These are phyloP conservation scores for Lasioglossum oenotherae DNA, from an alignment of 2,888 invertebrate species.

Conservation along the genomic window DNA sequence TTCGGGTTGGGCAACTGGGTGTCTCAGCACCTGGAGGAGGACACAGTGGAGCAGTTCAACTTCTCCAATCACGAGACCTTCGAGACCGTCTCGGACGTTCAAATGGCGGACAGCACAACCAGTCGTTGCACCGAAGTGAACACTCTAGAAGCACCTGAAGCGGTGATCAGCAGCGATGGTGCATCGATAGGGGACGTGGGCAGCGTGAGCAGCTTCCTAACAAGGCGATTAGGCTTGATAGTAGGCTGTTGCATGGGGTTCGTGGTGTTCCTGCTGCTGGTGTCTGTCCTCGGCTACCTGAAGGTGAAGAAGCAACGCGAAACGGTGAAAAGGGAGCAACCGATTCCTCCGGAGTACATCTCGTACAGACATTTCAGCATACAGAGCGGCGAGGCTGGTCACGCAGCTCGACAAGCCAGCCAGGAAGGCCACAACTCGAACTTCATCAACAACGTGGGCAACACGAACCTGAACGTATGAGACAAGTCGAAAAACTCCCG, in stretches of 20 bases:
- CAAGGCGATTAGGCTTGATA: slow-evolving; percentile 92
- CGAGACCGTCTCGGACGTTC: slow-evolving; percentile 86
- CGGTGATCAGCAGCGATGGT: slow-evolving; percentile 83
- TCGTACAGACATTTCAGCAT: slow-evolving; percentile 91
- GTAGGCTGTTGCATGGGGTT: slow-evolving; percentile 95
- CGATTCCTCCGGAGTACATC: slow-evolving; percentile 91
- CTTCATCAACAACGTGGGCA: slow-evolving; percentile 77
- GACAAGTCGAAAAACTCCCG: slow-evolving; percentile 73
- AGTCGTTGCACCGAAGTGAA: slow-evolving; percentile 92
- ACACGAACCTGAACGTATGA: slow-evolving; percentile 77
- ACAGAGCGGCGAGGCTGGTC: slow-evolving; percentile 87
- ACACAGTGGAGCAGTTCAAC: slow-evolving; percentile 76
- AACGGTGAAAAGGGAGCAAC: slow-evolving; percentile 89
- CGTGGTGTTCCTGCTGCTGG: slow-evolving; percentile 92
- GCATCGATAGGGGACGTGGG: slow-evolving; percentile 84
- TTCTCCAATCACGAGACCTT: slow-evolving; percentile 84
- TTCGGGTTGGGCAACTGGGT: slow-evolving; percentile 93
- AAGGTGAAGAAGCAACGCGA: slow-evolving; percentile 93
- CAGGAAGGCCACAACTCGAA: slow-evolving; percentile 79
- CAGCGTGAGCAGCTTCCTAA: slow-evolving; percentile 90
- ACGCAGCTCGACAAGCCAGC: slow-evolving; percentile 72
- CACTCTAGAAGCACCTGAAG: slow-evolving; percentile 89
- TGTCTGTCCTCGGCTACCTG: slow-evolving; percentile 93
- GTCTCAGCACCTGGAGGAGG: slow-evolving; percentile 83
- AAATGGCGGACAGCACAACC: slow-evolving; percentile 89